Conservation (phyloP, 2,113 vertebrate genomes). For the Poecilia latipinna region DNA sequence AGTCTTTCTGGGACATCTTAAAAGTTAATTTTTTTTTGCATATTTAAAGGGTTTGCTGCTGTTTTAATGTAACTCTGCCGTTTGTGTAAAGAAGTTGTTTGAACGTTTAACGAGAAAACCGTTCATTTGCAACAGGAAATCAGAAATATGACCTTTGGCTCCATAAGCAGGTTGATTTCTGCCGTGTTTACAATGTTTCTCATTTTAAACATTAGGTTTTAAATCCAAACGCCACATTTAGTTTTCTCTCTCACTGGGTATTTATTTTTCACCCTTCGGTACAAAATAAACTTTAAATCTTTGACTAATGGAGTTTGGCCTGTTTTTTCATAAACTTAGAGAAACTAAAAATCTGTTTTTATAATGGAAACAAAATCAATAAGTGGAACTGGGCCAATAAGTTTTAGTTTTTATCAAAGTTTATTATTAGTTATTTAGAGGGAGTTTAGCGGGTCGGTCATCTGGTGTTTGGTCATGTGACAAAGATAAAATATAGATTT, state of each 20-base stretch:
- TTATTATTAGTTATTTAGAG: too few relatives aligned
- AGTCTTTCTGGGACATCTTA: background rate
- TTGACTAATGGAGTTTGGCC: background rate
- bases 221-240: conserved; percentile 13
- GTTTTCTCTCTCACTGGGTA: conserved; percentile 30
- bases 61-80: background rate
- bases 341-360: too few relatives aligned
- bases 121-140: background rate
- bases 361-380: too few relatives aligned
- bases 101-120: background rate
- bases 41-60: background rate
- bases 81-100: background rate
- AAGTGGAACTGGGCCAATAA: too few relatives aligned
- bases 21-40: too few relatives aligned
- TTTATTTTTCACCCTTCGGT: conserved; percentile 68
- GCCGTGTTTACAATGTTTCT: background rate
- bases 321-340: too few relatives aligned
- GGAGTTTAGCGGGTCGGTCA: too few relatives aligned
- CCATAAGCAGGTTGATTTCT: background rate
- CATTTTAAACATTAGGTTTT: background rate
- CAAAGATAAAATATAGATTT: too few relatives aligned
- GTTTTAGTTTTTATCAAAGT: too few relatives aligned
- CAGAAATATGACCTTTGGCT: background rate
- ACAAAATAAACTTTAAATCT: conserved; percentile 56
- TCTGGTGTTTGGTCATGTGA: too few relatives aligned